These are phyloP conservation scores for Anguilla obscura DNA, from an alignment of 2,797 vertebrate species.

Conservation along the genomic window DNA sequence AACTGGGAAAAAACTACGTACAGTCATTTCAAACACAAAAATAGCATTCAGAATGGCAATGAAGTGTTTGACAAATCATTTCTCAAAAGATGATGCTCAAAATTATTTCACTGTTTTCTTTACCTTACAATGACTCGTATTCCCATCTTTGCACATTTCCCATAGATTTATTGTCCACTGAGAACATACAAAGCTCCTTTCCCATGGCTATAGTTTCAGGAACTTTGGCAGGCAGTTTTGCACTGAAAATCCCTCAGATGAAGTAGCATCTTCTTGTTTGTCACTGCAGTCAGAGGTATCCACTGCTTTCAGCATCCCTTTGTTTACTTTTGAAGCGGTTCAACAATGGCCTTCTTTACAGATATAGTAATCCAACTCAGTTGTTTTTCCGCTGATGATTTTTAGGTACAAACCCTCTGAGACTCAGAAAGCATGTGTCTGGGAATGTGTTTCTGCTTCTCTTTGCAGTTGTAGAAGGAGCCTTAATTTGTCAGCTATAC, in stretches of 20 bases:
- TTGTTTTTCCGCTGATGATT: constrained; percentile 27
- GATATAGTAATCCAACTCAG: constrained; percentile 29
- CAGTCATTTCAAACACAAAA: constrained; percentile 16
- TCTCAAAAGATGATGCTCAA: constrained; percentile 15
- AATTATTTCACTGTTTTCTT: constrained; percentile 28
- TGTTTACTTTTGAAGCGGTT: constrained; percentile 28
- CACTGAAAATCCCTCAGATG: constrained; percentile 30
- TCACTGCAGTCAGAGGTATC: constrained; percentile 40
- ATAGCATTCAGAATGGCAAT: constrained; percentile 4
- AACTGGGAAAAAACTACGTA: background rate
- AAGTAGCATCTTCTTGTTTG: constrained; percentile 31
- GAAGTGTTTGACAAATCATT: constrained; percentile 13
- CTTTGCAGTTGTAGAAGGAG: constrained; percentile 67
- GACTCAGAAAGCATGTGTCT: constrained; percentile 53
- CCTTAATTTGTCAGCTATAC: constrained; percentile 68
- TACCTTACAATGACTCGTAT: constrained; percentile 32
- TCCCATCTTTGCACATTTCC: constrained; percentile 31
- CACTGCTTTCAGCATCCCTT: constrained; percentile 46
- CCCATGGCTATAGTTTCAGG: constrained; percentile 3
- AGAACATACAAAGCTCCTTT: constrained; percentile 22
- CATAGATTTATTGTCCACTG: constrained; percentile 3
- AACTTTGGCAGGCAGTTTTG: constrained; percentile 69
- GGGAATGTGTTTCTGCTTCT: constrained; percentile 52
- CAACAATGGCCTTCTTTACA: constrained; percentile 36
- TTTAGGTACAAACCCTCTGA: constrained; percentile 40